Evolutionary conservation across 2,113 vertebrate species (phyloP).

Genomic region (Pycnonotus jocosus): DNA sequence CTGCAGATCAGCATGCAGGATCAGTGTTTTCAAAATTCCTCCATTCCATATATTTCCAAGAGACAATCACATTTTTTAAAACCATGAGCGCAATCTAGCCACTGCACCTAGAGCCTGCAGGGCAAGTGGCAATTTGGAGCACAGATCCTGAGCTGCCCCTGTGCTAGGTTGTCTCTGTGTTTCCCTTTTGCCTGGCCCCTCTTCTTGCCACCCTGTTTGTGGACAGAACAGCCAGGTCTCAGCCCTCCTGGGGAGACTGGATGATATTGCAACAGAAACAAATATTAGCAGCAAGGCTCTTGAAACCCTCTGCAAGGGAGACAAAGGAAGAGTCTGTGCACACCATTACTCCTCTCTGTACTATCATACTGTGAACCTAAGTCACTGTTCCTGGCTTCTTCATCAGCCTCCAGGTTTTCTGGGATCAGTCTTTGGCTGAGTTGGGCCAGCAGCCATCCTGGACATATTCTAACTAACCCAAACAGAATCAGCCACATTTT

Average conservation of each 20-base stretch:
- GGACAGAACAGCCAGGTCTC: background rate
- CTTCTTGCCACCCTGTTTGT: background rate
- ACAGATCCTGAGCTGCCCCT: accelerated
- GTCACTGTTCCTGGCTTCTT: background rate
- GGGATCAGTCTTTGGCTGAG: background rate
- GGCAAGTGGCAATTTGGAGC: background rate
- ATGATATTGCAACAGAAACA: background rate
- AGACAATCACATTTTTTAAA: background rate
- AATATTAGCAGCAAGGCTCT: background rate
- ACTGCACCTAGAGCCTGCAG: background rate
- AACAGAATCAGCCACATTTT: background rate
- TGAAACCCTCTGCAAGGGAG: background rate
- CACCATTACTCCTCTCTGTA: background rate
- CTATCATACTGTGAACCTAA: background rate
- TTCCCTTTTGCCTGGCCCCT: background rate
- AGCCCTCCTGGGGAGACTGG: background rate
- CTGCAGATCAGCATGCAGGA: background rate
- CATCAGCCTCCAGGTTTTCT: background rate
- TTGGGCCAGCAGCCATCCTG: background rate
- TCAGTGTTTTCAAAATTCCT: background rate
- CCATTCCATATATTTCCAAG: background rate
- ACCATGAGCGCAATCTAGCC: background rate
- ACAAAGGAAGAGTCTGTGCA: background rate
- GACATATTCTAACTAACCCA: background rate
- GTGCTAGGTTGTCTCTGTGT: background rate